Percentiles rank a stretch among this genome's conserved stretches.
phyloP scores from a whole-genome alignment of 2,888 invertebrate genomes.

The Rhamphomyia laevipes region DNA sequence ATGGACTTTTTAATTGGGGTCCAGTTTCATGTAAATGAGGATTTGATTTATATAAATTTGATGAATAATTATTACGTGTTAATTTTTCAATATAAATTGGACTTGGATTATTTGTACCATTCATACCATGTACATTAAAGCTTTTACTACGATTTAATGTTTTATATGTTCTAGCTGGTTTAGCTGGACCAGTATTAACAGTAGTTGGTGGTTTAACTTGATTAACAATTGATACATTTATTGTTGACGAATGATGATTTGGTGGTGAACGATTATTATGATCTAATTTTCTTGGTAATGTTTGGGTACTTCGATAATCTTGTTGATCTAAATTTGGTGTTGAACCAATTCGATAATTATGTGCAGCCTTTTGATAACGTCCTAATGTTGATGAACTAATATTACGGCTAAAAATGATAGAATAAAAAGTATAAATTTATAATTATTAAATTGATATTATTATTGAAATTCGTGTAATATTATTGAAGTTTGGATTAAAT shows the following conservation, averaged over 20 bases:
- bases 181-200: constrained; percentile 50
- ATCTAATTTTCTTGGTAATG: constrained; percentile 55
- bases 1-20: constrained; percentile 69
- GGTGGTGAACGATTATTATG: constrained; percentile 18
- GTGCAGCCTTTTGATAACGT: constrained; percentile 60
- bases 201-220: constrained; percentile 31
- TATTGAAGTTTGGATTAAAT: too few relatives aligned
- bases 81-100: constrained; percentile 35
- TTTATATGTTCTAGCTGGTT: constrained; percentile 63
- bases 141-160: constrained; percentile 71
- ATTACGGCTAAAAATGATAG: constrained; percentile 15
- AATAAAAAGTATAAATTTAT: too few relatives aligned
- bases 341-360: constrained; percentile 55
- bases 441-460: too few relatives aligned
- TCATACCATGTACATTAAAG: constrained; percentile 64
- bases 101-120: constrained; percentile 39
- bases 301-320: constrained; percentile 54
- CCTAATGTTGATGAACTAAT: constrained; percentile 55
- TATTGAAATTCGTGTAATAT: too few relatives aligned
- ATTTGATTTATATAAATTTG: constrained; percentile 58
- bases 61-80: constrained; percentile 34
- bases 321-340: constrained; percentile 39
- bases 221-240: constrained; percentile 54
- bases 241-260: constrained; percentile 44
- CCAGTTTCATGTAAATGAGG: constrained; percentile 62